Evolutionary conservation across 2,888 invertebrate species (phyloP).

Genomic region (Rhogogaster chlorosoma): DNA sequence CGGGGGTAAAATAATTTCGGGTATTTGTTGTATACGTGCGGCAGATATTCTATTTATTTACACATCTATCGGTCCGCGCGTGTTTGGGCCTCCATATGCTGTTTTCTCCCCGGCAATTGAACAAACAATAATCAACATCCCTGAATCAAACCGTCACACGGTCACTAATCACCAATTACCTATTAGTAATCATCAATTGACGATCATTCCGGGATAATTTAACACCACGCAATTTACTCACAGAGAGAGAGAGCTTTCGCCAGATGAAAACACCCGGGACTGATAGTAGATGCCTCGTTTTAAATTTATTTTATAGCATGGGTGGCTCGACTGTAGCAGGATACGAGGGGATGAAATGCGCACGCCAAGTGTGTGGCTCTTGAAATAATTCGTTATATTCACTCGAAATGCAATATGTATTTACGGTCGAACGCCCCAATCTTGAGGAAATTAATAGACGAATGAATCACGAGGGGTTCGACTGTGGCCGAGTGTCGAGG

Average conservation of each 20-base stretch:
- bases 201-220: neutral
- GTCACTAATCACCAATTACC: constrained; percentile 34
- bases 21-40: neutral
- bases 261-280: neutral
- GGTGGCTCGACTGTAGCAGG: no score
- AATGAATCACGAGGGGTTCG: neutral
- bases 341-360: no score
- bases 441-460: no score
- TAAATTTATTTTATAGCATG: neutral
- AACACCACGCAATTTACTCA: neutral
- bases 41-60: neutral
- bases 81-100: neutral
- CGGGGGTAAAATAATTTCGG: neutral
- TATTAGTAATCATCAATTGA: constrained; percentile 13
- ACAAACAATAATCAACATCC: constrained; percentile 32
- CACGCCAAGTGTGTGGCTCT: no score
- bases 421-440: no score
- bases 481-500: neutral
- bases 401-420: no score
- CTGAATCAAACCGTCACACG: neutral
- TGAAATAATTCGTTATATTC: no score
- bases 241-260: neutral
- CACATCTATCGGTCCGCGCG: neutral
- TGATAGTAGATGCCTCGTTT: neutral
- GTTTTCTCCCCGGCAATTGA: neutral